A percentile compares a stretch with the other conserved stretches of the same genome.
Conservation (phyloP, 2,888 invertebrate species). For the Ctena decussata region DNA sequence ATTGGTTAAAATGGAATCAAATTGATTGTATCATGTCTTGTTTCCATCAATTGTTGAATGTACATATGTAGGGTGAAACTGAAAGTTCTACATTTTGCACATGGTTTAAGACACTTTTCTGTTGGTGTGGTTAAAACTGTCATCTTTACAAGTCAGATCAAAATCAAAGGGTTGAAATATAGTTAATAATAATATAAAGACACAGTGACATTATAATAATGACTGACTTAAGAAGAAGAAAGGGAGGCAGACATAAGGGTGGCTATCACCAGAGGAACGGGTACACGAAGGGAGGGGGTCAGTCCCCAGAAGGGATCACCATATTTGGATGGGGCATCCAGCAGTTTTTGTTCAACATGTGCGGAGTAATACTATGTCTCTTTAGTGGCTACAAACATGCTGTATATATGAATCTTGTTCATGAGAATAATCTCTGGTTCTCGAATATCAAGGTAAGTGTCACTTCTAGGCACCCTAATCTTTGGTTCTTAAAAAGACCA, state of each 20-base stretch:
- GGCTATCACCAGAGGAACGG: slow-evolving; percentile 66
- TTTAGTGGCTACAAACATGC: slow-evolving; percentile 77
- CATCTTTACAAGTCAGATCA: no score
- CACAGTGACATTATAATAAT: slow-evolving; percentile 51
- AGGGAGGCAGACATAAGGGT: slow-evolving; percentile 59
- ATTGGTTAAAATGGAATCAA: no score
- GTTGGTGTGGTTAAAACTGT: no score
- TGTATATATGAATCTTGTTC: slow-evolving; percentile 83
- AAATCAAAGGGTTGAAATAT: no score
- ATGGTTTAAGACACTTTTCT: no score
- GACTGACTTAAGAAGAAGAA: slow-evolving; percentile 70
- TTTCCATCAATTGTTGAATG: no score
- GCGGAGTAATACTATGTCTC: slow-evolving; percentile 65
- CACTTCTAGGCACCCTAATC: no score
- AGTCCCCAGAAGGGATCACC: slow-evolving; percentile 52
- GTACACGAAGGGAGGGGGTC: slow-evolving; percentile 46
- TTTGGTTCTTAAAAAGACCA: no score
- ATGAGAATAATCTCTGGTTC: slow-evolving; percentile 87
- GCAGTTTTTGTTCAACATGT: slow-evolving; percentile 62
- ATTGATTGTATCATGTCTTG: no score
- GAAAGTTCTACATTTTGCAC: no score
- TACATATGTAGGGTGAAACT: no score
- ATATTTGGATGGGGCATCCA: slow-evolving; percentile 68
- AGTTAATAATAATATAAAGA: no score
- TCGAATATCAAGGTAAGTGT: slow-evolving; percentile 86